Conservation (phyloP, 1,140 invertebrate genomes). For the Drosophila asahinai region DNA sequence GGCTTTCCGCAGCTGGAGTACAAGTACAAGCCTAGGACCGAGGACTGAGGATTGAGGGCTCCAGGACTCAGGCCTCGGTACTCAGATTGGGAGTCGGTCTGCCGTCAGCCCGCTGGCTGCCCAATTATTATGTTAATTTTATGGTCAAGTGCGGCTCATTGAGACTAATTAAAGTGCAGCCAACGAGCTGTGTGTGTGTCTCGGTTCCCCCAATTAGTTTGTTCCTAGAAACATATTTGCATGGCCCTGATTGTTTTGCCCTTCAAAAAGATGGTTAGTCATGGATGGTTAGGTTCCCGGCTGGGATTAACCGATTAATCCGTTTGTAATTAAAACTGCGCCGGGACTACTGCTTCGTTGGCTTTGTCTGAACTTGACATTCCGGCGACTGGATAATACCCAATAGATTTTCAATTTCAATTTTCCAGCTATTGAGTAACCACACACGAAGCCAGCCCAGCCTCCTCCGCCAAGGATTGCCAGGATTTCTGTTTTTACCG, state of each 20-base stretch:
- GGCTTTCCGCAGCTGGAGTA: conserved; percentile 49
- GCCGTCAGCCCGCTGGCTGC: conserved; percentile 20
- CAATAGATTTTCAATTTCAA: conserved; percentile 70
- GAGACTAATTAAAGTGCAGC: conserved; percentile 60
- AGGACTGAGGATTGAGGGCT: neutral
- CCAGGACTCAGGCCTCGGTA: neutral
- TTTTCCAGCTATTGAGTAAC: conserved; percentile 71
- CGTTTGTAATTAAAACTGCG: conserved; percentile 34
- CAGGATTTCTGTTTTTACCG: conserved; percentile 33
- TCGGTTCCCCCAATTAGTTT: conserved; percentile 28
- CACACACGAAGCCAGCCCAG: conserved; percentile 18
- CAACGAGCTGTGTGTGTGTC: conserved; percentile 42
- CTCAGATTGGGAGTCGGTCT: neutral
- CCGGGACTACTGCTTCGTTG: neutral
- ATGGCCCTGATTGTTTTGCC: conserved; percentile 23
- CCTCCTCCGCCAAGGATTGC: neutral
- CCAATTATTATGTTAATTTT: conserved; percentile 80
- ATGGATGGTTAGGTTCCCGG: conserved; percentile 2
- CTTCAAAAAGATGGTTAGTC: conserved; percentile 15
- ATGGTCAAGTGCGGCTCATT: conserved; percentile 58
- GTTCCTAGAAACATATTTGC: conserved; percentile 45
- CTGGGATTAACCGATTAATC: conserved; percentile 38
- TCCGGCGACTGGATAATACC: conserved; percentile 27
- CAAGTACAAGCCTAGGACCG: neutral
- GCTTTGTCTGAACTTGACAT: conserved; percentile 51